Evolutionary conservation across 1,140 invertebrate genomes (phyloP).

Genomic region (Trachelipus rathkii): DNA sequence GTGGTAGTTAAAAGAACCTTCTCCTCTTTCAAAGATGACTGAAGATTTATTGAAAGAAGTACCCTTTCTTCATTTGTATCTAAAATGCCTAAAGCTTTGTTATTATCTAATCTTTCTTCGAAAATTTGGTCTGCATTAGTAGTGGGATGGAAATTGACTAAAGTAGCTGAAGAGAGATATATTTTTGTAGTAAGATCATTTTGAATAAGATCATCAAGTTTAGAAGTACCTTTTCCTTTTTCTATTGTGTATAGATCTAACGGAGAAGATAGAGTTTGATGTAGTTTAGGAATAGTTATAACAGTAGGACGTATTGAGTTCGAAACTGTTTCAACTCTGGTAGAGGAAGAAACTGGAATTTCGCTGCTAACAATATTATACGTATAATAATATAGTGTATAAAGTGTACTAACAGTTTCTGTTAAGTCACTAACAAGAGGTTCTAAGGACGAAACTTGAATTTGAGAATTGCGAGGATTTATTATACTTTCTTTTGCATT

Average conservation of each 20-base stretch:
- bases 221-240: constrained; percentile 41
- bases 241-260: constrained; percentile 47
- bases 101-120: not conserved
- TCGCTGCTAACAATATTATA: constrained; percentile 42
- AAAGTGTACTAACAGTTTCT: constrained; percentile 45
- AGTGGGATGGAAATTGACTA: constrained; percentile 47
- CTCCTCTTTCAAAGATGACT: constrained; percentile 37
- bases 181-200: constrained; percentile 49
- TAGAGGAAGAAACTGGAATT: constrained; percentile 38
- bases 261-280: constrained; percentile 40
- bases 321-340: constrained; percentile 46
- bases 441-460: constrained; percentile 29
- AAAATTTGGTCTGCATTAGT: not conserved
- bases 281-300: constrained; percentile 39
- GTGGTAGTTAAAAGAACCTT: constrained; percentile 33
- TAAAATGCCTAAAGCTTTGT: not conserved
- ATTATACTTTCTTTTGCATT: constrained; percentile 17
- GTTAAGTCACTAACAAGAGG: constrained; percentile 24
- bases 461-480: constrained; percentile 26
- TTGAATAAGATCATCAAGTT: constrained; percentile 48
- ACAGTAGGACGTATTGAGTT: constrained; percentile 44
- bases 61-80: not conserved
- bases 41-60: constrained; percentile 14
- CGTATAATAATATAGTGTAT: constrained; percentile 47
- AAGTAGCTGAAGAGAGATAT: constrained; percentile 48